phyloP scores from a whole-genome alignment of 2,797 vertebrate genomes.

The Falco novaeseelandiae region DNA sequence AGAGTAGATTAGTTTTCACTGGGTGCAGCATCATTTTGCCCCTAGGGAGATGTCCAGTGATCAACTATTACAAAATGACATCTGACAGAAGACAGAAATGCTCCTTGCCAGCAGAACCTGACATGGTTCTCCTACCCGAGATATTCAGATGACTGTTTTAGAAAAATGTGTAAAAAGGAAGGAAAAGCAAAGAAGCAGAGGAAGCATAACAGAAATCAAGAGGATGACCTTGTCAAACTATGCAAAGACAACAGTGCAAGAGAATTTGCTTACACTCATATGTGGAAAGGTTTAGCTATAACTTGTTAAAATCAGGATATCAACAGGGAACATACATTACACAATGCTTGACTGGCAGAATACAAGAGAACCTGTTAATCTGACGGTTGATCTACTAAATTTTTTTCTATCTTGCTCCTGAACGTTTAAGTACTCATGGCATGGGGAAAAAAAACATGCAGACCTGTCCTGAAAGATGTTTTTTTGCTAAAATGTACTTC shows the following conservation, averaged over 20 bases:
- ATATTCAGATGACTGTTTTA: not conserved
- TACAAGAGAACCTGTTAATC: not conserved
- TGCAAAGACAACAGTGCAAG: not conserved
- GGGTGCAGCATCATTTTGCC: not conserved
- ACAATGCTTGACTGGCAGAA: not conserved
- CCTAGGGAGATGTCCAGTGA: not conserved
- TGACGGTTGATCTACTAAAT: not conserved
- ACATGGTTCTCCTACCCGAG: not conserved
- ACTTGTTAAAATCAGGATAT: not conserved
- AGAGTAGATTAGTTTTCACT: not conserved
- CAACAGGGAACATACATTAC: not conserved
- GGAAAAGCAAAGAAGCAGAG: not conserved
- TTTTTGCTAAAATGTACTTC: not conserved
- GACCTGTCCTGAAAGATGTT: not conserved
- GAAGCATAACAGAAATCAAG: not conserved
- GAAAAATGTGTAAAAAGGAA: not conserved
- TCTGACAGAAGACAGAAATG: not conserved
- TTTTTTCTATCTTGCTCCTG: not conserved
- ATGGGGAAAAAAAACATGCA: not conserved
- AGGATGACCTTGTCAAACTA: not conserved
- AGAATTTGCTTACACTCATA: fast-evolving
- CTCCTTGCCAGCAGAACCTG: not conserved
- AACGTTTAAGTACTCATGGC: not conserved
- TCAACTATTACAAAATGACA: not conserved
- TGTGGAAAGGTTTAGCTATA: not conserved